These are phyloP conservation scores for Setipinna tenuifilis DNA, from an alignment of 2,797 vertebrate genomes.

Conservation along the genomic window DNA sequence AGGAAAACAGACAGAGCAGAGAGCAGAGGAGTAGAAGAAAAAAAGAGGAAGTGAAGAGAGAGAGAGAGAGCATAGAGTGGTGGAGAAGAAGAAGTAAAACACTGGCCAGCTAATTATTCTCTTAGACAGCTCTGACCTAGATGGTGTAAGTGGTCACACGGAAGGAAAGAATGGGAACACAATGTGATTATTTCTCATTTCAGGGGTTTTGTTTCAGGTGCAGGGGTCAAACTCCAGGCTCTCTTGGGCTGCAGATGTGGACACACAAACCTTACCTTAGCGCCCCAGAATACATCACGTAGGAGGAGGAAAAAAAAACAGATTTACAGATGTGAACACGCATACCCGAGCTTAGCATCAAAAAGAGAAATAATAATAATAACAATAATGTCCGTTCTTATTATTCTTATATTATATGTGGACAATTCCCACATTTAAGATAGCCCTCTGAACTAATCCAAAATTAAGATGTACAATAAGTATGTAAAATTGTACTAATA, in stretches of 20 bases:
- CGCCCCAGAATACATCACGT: not conserved
- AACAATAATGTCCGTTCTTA: too few relatives aligned
- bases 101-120: constrained; percentile 11
- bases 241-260: not conserved
- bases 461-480: too few relatives aligned
- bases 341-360: too few relatives aligned
- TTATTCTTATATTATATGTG: not conserved
- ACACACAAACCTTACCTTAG: not conserved
- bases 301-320: not conserved
- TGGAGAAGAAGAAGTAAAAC: not conserved
- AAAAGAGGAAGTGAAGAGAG: not conserved
- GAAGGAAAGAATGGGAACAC: constrained; percentile 8
- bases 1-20: too few relatives aligned
- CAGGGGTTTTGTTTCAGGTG: not conserved
- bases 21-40: too few relatives aligned
- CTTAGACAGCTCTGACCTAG: constrained; percentile 8
- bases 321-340: not conserved
- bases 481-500: too few relatives aligned
- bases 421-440: not conserved
- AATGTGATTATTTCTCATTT: constrained; percentile 24
- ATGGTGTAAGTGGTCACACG: not conserved
- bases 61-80: not conserved
- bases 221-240: constrained; percentile 18
- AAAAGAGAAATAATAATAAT: too few relatives aligned
- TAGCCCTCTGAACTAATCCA: not conserved